A percentile compares a stretch with the other conserved stretches of the same genome.
Conservation (phyloP, 1,140 invertebrate species). For the Oryzaephilus surinamensis region DNA sequence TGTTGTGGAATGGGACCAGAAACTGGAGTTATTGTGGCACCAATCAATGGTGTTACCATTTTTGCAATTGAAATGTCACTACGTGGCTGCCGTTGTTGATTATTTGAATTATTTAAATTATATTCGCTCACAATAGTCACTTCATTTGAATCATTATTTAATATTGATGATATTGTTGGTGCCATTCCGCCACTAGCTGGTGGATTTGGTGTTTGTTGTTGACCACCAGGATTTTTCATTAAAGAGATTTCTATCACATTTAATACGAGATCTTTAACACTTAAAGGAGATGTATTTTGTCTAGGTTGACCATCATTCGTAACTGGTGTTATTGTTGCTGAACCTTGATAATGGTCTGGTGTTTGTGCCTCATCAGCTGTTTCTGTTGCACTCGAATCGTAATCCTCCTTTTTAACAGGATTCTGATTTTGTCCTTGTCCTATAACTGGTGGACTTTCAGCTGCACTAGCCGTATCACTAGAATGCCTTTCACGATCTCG, state of each 20-base stretch:
- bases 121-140: conserved; percentile 40
- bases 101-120: conserved; percentile 50
- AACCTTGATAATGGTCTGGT: conserved; percentile 30
- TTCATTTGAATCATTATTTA: conserved; percentile 46
- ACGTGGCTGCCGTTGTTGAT: conserved; percentile 32
- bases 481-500: conserved; percentile 40
- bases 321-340: conserved; percentile 38
- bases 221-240: conserved; percentile 48
- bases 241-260: conserved; percentile 65
- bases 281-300: conserved; percentile 44
- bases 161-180: conserved; percentile 54
- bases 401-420: conserved; percentile 51
- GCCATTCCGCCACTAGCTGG: conserved; percentile 39
- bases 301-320: conserved; percentile 30
- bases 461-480: conserved; percentile 52
- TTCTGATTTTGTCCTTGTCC: conserved; percentile 20
- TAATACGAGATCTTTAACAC: conserved; percentile 63
- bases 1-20: conserved; percentile 32
- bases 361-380: conserved; percentile 71
- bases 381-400: conserved; percentile 77
- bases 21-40: conserved; percentile 56
- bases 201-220: conserved; percentile 5
- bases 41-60: conserved; percentile 42
- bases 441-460: conserved; percentile 46
- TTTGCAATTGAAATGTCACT: conserved; percentile 32